Conservation (phyloP, 2,113 vertebrate genomes). For the Burhinus oedicnemus region DNA sequence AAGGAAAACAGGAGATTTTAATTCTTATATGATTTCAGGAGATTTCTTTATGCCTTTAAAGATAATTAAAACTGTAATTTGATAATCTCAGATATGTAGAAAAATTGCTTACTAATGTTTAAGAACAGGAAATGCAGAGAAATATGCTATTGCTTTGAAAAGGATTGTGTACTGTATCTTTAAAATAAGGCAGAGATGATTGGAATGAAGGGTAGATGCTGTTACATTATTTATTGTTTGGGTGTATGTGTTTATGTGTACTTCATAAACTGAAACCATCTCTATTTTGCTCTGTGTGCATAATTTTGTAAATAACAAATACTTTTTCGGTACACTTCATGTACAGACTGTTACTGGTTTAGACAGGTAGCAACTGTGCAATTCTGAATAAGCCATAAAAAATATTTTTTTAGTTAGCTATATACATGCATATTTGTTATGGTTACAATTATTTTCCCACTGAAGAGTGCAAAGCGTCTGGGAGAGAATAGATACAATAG, state of each 20-base stretch:
- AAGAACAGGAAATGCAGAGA: background rate
- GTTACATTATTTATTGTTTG: background rate
- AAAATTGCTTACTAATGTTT: background rate
- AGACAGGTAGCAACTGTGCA: background rate
- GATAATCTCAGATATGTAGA: background rate
- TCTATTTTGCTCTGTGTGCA: background rate
- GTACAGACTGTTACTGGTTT: background rate
- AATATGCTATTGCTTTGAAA: background rate
- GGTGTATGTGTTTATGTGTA: background rate
- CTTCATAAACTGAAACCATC: background rate
- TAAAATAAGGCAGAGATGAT: background rate
- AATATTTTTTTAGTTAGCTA: background rate
- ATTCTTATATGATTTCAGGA: background rate
- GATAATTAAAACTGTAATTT: background rate
- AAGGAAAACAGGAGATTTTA: background rate
- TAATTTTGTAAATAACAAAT: background rate
- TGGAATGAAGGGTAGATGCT: background rate
- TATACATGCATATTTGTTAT: background rate
- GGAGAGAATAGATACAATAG: background rate
- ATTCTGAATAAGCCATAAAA: background rate
- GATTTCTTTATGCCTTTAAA: background rate
- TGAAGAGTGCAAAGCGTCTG: background rate
- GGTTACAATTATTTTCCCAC: background rate
- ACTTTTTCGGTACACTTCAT: background rate
- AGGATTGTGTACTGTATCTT: background rate